These are phyloP conservation scores for Oryzias javanicus DNA, from an alignment of 2,113 vertebrate species.

Conservation along the genomic window DNA sequence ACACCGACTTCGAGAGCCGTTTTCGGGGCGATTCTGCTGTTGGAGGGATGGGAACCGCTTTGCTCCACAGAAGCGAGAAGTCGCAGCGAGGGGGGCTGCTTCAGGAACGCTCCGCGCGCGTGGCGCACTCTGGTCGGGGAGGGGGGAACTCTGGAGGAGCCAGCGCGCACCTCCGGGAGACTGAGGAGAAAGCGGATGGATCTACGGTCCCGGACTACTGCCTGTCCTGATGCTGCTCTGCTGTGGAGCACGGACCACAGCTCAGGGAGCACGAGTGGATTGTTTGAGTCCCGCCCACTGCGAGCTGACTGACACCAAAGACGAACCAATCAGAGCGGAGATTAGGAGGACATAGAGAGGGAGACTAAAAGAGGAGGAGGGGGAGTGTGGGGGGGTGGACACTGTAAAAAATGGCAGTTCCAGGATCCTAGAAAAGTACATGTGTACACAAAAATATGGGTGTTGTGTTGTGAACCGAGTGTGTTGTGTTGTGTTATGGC, in stretches of 20 bases:
- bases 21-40: too few relatives aligned
- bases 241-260: slow-evolving; percentile 54
- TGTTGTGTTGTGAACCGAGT: too few relatives aligned
- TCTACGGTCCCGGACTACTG: slow-evolving; percentile 23
- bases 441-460: not conserved
- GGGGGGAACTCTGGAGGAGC: slow-evolving; percentile 5
- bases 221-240: slow-evolving; percentile 44
- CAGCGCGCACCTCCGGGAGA: slow-evolving; percentile 7
- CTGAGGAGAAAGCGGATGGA: slow-evolving; percentile 15
- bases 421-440: not conserved
- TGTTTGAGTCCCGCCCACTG: slow-evolving; percentile 68
- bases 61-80: slow-evolving; percentile 8
- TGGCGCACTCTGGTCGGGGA: slow-evolving; percentile 7
- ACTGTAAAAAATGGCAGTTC: slow-evolving; percentile 45
- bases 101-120: slow-evolving; percentile 11
- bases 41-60: too few relatives aligned
- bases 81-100: not conserved
- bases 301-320: slow-evolving; percentile 39
- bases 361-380: not conserved
- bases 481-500: too few relatives aligned
- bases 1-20: slow-evolving; percentile 20
- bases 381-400: not conserved
- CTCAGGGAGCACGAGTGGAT: slow-evolving; percentile 60
- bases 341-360: not conserved
- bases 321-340: slow-evolving; percentile 51